Evolutionary conservation across 2,113 vertebrate species (phyloP), one percentile per base, ranked within the genome.

Genomic region (Pimephales promelas): DNA sequence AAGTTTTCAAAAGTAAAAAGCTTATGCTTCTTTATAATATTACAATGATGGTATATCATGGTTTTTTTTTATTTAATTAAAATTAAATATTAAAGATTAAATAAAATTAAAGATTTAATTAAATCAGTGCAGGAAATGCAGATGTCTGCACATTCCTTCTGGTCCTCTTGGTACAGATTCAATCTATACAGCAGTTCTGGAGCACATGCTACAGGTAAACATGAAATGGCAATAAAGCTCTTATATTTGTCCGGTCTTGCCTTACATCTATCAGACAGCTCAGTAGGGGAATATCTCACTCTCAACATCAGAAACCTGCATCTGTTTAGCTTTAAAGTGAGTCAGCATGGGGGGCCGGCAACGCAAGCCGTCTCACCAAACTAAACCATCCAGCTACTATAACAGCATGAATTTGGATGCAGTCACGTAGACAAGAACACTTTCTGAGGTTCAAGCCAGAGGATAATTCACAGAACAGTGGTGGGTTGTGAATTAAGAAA

Each of bases 301-400:
- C 59, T 49, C 10, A 49, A 11, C 43, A 84, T 45, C 82, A 43
- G 14, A 56, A 76, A 45, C 82, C 61, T 57, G 28, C 34, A 77
- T 56, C 56, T 31, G 24, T 47, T 10, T 8, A n/a, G 18, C 18
- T 83, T 62, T 24, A 40, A 71, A 74, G 49, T 72, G 22, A 40
- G 10, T 34, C 16, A 43, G 31, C 68, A 82, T 73, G 54, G 34
- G 54, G 34, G 70, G 81, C 62, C 5, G 16, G 14, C 43, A 54
- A 28, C 10, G 4, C 4, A 16, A 77, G n/a, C 57, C 62, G 76
- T 79, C 56, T 20, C 4, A 26, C 22, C 59, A 79, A 64, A 54
- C 24, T 54, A 54, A 28, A 76, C 45, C 10, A 54, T 36, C n/a
- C 43, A 66, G 6, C 20, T n/a, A 26, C 0, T 24, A 31, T 64